Evolutionary conservation across 2,888 invertebrate species (phyloP), one percentile per base, ranked within the genome.

Genomic region (Coleophora deauratella): DNA sequence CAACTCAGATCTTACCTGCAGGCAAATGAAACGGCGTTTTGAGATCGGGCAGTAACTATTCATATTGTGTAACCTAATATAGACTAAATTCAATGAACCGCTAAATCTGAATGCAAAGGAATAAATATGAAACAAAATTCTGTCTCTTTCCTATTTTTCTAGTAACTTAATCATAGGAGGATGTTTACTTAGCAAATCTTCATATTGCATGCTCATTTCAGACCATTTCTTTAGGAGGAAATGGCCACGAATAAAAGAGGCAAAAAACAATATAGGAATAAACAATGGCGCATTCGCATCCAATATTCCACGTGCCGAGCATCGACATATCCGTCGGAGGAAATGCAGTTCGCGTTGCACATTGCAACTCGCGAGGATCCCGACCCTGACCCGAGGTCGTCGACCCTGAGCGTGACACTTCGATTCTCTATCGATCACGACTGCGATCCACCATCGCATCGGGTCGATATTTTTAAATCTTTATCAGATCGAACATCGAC

Each of bases 361-460:
- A 68, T 76, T 74, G 74, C 74, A 70, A 67, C 67, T 61, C 65
- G 59, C 59, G 59, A 59, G 58, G 55, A 61, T 62, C 72, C 58
- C 78, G 82, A 80, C 85, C 85, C 78, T 84, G 84, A 85, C 82
- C 84, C 55, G 52, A 63, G 82, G 78, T 61, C 77, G 63, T 69
- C 58, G 72, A 81, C 72, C 80, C 67, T 66, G 75, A 75, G 70
- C 85, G 85, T 85, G 85, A 84, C 84, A 84, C 78, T 82, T 81
- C 76, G 80, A 79, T 81, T 74, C 72, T 76, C 79, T 75, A 84
- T 84, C 81, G 84, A 84, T 84, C 85, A 84, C 84, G 85, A 85
- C 80, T 62, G 62, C 63, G 60, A 66, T 72, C 67, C 63, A 61
- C 62, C 61, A 75, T 76, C 75, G 75, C 61, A 74, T 76, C 75